A percentile compares a stretch with the other conserved stretches of the same genome.
phyloP scores from a whole-genome alignment of 2,797 vertebrate species.

The Podarcis siculus region DNA sequence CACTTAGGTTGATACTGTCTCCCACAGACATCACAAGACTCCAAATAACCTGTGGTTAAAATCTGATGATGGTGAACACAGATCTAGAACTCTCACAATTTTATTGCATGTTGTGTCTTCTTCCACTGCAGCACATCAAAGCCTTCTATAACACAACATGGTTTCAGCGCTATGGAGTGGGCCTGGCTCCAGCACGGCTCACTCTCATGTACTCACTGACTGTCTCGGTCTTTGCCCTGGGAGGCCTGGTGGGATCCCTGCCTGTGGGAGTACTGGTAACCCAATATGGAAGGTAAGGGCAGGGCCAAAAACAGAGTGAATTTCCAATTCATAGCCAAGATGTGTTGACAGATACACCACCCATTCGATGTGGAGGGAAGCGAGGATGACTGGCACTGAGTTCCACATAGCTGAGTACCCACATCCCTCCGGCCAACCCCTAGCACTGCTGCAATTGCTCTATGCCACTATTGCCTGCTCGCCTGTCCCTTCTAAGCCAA shows the following conservation, averaged over 20 bases:
- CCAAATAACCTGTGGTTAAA: background rate
- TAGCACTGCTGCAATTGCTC: background rate
- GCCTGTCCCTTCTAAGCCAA: background rate
- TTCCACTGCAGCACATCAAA: slow-evolving; percentile 85
- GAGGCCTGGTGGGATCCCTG: slow-evolving; percentile 85
- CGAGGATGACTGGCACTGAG: background rate
- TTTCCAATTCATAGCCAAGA: background rate
- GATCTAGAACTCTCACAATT: background rate
- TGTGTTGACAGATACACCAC: background rate
- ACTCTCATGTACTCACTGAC: slow-evolving; percentile 88
- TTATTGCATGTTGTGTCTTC: background rate
- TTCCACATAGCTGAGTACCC: background rate
- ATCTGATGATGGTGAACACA: background rate
- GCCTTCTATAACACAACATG: slow-evolving; percentile 89
- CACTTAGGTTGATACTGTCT: background rate
- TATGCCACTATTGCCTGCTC: background rate
- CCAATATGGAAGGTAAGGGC: slow-evolving; percentile 84
- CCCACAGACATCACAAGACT: background rate
- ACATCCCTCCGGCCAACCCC: background rate
- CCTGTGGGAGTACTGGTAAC: slow-evolving; percentile 85
- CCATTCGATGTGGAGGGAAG: background rate
- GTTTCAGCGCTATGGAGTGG: slow-evolving; percentile 67
- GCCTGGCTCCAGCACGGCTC: slow-evolving; percentile 69
- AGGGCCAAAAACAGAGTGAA: background rate
- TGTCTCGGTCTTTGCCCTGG: slow-evolving; percentile 89